Conservation (phyloP, 2,113 vertebrate genomes). For the Lagopus leucura region DNA sequence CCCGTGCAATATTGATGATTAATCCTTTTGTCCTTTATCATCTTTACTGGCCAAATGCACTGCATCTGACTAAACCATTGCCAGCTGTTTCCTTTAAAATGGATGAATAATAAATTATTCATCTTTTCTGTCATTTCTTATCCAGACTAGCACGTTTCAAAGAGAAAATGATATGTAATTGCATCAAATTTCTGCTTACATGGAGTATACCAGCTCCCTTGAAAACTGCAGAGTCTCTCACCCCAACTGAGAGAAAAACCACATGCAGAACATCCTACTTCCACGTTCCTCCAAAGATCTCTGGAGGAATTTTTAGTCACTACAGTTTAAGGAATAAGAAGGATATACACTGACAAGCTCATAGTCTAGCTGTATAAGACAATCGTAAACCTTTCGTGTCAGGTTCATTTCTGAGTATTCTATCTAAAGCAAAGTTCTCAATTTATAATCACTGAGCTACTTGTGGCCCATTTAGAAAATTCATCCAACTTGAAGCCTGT, state of each 20-base stretch:
- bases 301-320: background rate
- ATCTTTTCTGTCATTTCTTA: background rate
- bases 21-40: conserved; percentile 40
- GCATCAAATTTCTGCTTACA: background rate
- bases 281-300: background rate
- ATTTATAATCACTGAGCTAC: background rate
- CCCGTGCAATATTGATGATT: conserved; percentile 20
- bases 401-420: background rate
- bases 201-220: background rate
- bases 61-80: conserved; percentile 44
- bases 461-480: background rate
- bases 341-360: background rate
- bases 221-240: background rate
- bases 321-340: background rate
- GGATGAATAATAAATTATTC: conserved; percentile 25
- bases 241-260: background rate
- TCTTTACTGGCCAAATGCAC: conserved; percentile 16
- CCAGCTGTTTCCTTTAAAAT: conserved; percentile 27
- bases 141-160: background rate
- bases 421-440: background rate
- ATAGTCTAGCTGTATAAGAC: background rate
- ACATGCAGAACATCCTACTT: background rate
- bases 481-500: background rate
- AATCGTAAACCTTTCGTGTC: background rate
- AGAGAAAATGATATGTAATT: background rate